Conservation (phyloP, 2,113 vertebrate species). For the Caracal caracal region DNA sequence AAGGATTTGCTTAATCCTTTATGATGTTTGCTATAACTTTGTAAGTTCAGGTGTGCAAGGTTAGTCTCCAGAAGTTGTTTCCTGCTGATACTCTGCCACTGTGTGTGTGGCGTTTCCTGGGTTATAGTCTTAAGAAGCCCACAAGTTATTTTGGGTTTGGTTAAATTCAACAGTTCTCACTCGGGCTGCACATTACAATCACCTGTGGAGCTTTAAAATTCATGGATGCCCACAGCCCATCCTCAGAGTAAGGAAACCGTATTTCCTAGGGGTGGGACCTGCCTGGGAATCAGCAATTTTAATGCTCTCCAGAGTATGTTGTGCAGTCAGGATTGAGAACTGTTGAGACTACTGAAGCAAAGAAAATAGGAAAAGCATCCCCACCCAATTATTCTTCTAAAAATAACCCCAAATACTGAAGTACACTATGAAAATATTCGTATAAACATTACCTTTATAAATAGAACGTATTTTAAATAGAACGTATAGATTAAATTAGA, state of each 20-base stretch:
- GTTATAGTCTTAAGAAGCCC: not conserved
- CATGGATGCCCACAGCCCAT: not conserved
- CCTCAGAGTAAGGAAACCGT: not conserved
- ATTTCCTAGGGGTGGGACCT: not conserved
- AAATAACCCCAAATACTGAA: not conserved
- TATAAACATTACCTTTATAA: conserved; percentile 25
- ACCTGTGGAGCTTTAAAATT: not conserved
- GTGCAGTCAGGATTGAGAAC: not conserved
- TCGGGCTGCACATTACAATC: not conserved
- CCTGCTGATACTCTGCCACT: not conserved
- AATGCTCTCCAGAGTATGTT: not conserved
- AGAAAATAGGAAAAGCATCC: not conserved
- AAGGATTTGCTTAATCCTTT: conserved; percentile 70
- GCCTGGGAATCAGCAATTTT: not conserved
- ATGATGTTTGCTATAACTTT: conserved; percentile 64
- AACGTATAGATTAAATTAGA: not conserved
- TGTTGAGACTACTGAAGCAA: not conserved
- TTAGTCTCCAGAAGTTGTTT: not conserved
- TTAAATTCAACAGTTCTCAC: conserved; percentile 20
- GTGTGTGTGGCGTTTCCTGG: not conserved
- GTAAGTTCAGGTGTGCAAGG: not conserved
- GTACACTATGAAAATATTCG: not conserved
- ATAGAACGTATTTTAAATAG: not conserved
- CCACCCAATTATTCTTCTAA: not conserved
- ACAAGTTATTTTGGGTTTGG: not conserved